phyloP scores from a whole-genome alignment of 2,888 invertebrate species.

The Acrobasis repandana region DNA sequence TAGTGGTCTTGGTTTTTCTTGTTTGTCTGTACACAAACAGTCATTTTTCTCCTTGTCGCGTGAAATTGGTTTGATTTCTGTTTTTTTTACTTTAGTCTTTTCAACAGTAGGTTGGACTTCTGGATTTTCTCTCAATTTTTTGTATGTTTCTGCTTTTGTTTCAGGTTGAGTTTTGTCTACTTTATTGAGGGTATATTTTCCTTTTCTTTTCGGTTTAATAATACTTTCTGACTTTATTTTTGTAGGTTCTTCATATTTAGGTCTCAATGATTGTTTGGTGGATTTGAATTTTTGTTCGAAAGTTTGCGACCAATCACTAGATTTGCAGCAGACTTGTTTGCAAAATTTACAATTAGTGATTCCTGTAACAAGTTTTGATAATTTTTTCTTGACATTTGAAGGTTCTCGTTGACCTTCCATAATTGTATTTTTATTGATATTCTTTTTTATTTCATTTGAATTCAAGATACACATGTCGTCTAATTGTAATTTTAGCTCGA shows the following conservation, averaged over 20 bases:
- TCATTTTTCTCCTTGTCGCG: neutral
- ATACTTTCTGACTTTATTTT: constrained; percentile 1
- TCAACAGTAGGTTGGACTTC: neutral
- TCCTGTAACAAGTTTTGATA: neutral
- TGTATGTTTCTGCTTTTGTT: neutral
- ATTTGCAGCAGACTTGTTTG: constrained; percentile 23
- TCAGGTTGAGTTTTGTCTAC: neutral
- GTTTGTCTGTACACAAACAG: too few relatives aligned
- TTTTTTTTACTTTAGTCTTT: neutral
- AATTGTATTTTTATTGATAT: neutral
- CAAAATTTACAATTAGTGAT: constrained; percentile 2
- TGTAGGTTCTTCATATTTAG: neutral
- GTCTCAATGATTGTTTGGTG: too few relatives aligned
- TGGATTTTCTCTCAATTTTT: neutral
- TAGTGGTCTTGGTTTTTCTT: too few relatives aligned
- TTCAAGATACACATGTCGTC: constrained; percentile 8
- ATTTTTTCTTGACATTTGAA: neutral
- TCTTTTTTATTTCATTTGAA: constrained; percentile 1
- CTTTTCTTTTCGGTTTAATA: neutral
- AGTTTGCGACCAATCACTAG: constrained; percentile 17
- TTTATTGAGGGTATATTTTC: neutral
- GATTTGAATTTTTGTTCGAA: constrained; percentile 13
- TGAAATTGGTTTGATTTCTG: neutral
- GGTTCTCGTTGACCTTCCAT: neutral
- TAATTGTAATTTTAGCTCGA: neutral